Base-by-base conservation (phyloP, 1,140 invertebrate genomes). In the Panagrolaimus sp. region DNA sequence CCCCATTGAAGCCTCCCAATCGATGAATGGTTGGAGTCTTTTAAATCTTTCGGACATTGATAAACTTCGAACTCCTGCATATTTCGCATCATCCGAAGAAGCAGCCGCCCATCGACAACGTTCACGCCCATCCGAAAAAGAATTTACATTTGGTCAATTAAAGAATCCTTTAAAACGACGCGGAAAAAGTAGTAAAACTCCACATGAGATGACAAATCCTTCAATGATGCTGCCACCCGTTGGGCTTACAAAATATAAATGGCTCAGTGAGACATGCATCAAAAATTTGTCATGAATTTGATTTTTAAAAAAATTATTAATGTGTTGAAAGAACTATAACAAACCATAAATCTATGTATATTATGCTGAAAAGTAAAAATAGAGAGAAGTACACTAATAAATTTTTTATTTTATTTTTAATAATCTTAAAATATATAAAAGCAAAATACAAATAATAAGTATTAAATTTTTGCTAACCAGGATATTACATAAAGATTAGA, bases 231-330 rank as follows among this genome's bases (percentile, higher is more conserved):
- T 38, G 32, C 32, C 32, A 38, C 52, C 52, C 21, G 28, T 58
- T 28, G 52, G 52, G 2, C 52, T 58, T 12, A 58, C 52, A 21
- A 58, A 58, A 28, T 58, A 58, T 28, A 58, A 58, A 28, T 58
- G 52, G 52, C 17, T 58, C 15, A 58, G 52, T 58, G 52, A 58
- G 17, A 58, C 52, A 38, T 38, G 32, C 7, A 38, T 38, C 32
- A 38, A 38, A 38, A 38, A 38, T 38, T 38, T 7, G 32, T 38
- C 32, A 38, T 38, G n/a, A n/a, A n/a, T n/a, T n/a, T n/a, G n/a
- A n/a, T n/a, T n/a, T n/a, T n/a, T n/a, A n/a, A 38, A 38, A 38
- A 38, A 38, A 7, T 7, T 38, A 7, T 38, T 38, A 38, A n/a
- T n/a, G 32, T 38, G 32, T 38, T 7, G 7, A 38, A 38, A 38